A percentile compares a stretch with the other conserved stretches of the same genome.
These are phyloP conservation scores for Diachrysia chrysitis DNA, from an alignment of 2,888 invertebrate genomes.

Conservation along the genomic window DNA sequence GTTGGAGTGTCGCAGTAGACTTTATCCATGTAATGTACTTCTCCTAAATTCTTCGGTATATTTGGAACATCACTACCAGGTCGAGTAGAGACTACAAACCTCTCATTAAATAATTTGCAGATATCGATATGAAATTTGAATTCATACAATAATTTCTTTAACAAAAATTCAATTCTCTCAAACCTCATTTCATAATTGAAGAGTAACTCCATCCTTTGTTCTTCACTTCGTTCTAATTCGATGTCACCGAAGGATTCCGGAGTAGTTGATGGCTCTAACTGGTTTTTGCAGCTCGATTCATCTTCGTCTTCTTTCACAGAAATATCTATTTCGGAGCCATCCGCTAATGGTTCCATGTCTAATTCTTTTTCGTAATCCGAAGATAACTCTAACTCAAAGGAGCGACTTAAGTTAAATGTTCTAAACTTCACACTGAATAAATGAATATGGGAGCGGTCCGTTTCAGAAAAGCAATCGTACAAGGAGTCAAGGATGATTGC, in stretches of 20 bases:
- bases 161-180: conserved; percentile 74
- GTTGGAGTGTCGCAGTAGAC: conserved; percentile 68
- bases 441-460: conserved; percentile 66
- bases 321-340: conserved; percentile 75
- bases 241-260: conserved; percentile 82
- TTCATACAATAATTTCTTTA: conserved; percentile 77
- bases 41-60: conserved; percentile 64
- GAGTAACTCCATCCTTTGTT: conserved; percentile 73
- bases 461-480: conserved; percentile 64
- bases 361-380: conserved; percentile 74
- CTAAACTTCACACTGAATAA: conserved; percentile 73
- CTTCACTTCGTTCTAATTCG: conserved; percentile 79
- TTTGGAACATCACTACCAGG: conserved; percentile 65
- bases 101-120: conserved; percentile 77
- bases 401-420: conserved; percentile 77
- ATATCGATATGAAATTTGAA: conserved; percentile 84
- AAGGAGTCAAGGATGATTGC: conserved; percentile 22
- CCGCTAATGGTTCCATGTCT: conserved; percentile 77
- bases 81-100: conserved; percentile 67
- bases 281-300: conserved; percentile 56
- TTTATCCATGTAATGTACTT: conserved; percentile 65
- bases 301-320: conserved; percentile 69
- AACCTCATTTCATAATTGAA: conserved; percentile 77
- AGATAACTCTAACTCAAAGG: conserved; percentile 77
- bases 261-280: conserved; percentile 67